These are phyloP conservation scores for Morelia viridis DNA, from an alignment of 2,797 vertebrate genomes.

Conservation along the genomic window DNA sequence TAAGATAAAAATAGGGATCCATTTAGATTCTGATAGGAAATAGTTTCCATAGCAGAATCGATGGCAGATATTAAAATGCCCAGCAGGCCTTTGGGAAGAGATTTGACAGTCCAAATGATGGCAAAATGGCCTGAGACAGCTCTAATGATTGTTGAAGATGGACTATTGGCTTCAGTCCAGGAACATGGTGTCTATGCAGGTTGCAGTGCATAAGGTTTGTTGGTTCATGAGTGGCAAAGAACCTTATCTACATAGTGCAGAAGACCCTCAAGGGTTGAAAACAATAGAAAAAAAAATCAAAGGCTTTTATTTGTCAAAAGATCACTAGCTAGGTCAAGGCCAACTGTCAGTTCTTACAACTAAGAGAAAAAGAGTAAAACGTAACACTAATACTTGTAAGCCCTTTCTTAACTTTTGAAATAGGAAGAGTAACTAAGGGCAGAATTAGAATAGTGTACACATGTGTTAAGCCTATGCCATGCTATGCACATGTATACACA, in stretches of 20 bases:
- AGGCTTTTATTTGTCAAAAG: background rate
- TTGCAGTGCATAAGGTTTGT: background rate
- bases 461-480: background rate
- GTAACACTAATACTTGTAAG: background rate
- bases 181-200: background rate
- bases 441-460: background rate
- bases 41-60: background rate
- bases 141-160: background rate
- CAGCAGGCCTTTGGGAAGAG: background rate
- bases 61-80: background rate
- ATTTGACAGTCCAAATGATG: background rate
- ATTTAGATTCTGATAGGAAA: background rate
- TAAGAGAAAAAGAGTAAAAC: background rate
- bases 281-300: background rate
- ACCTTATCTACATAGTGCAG: background rate
- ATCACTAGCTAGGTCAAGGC: background rate
- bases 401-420: background rate
- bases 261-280: background rate
- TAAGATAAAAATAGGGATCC: background rate
- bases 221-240: background rate
- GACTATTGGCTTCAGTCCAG: background rate
- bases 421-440: background rate
- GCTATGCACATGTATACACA: background rate
- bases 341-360: background rate
- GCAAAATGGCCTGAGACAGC: background rate